Evolutionary conservation across 2,888 invertebrate species (phyloP), one percentile per base, ranked within the genome.

Genomic region (Melinaea marsaeus): DNA sequence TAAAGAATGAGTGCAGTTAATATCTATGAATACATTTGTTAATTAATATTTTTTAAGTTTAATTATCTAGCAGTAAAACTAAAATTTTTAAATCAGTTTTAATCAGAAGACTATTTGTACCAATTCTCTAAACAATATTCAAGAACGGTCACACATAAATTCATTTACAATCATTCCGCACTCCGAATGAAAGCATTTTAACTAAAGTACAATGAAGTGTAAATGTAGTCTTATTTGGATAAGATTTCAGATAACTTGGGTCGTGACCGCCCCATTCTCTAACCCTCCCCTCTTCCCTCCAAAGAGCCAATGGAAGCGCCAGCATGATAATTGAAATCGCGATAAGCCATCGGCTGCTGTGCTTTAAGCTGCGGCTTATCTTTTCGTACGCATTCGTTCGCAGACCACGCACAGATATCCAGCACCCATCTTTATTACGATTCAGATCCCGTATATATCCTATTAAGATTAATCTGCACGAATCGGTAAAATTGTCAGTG

Each of bases 261-360:
- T 79, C 77, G 81, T 82, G 79, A 80, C 83, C 84, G 83, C 81
- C 83, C 87, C 84, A 80, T 80, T 80, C 81, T 75, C 81, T 75
- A 72, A 73, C 74, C 75, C 78, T 72, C 75, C 75, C 78, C 75
- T 79, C 80, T 78, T 74, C 70, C 76, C 78, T 78, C 76, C 79
- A 75, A 73, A 71, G 80, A 79, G 78, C 88, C 85, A 88, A 88
- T 88, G 88, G 83, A 86, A 85, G 83, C 83, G 84, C 78, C 79
- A 85, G 85, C 83, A 84, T 87, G 83, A 87, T 89, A 89, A 90
- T 90, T 90, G 90, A 88, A 89, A 87, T 88, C 86, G 84, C 86
- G 90, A 90, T 90, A 89, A 88, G 85, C 84, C 88, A 82, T 84
- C 84, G 82, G 82, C 81, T 86, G 87, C 85, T 83, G 83, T 76